A percentile compares a stretch with the other conserved stretches of the same genome.
These are phyloP conservation scores for Norana najaformis DNA, from an alignment of 2,888 invertebrate species.

Conservation along the genomic window DNA sequence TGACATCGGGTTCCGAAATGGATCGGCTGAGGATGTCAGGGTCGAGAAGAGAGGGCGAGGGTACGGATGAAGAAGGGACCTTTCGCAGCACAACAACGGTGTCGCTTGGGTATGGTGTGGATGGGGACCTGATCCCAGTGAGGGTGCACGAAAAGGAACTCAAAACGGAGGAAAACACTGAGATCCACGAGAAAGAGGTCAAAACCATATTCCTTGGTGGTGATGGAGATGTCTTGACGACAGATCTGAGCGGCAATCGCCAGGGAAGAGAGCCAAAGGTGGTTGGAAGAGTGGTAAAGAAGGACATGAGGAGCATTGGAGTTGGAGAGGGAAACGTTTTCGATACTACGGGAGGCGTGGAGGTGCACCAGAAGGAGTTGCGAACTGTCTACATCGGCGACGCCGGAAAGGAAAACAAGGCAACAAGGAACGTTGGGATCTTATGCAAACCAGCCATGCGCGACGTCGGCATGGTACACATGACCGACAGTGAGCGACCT, in stretches of 20 bases:
- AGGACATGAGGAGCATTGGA: conserved; percentile 67
- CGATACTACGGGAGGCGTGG: conserved; percentile 42
- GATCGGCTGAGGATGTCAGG: conserved; percentile 1
- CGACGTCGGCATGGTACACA: conserved; percentile 50
- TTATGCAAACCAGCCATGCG: conserved; percentile 45
- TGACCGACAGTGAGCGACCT: conserved; percentile 56
- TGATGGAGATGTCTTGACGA: conserved; percentile 8
- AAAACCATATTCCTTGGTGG: conserved; percentile 45
- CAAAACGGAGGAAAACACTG: conserved; percentile 43
- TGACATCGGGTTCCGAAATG: not conserved
- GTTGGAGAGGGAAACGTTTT: conserved; percentile 68
- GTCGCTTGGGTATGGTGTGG: not conserved
- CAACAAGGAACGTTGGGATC: conserved; percentile 60
- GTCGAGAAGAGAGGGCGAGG: not conserved
- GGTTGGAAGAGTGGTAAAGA: conserved; percentile 17
- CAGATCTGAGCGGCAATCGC: conserved; percentile 23
- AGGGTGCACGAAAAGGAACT: conserved; percentile 43
- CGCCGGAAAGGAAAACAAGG: conserved; percentile 41
- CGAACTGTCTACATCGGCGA: conserved; percentile 59
- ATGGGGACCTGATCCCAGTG: conserved; percentile 27
- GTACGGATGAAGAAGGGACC: not conserved
- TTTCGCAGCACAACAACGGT: conserved; percentile 17
- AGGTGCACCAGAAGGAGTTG: conserved; percentile 60
- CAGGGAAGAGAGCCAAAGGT: not conserved
- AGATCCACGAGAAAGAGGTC: conserved; percentile 46